phyloP scores from a whole-genome alignment of 2,797 vertebrate species.

The Alca torda region DNA sequence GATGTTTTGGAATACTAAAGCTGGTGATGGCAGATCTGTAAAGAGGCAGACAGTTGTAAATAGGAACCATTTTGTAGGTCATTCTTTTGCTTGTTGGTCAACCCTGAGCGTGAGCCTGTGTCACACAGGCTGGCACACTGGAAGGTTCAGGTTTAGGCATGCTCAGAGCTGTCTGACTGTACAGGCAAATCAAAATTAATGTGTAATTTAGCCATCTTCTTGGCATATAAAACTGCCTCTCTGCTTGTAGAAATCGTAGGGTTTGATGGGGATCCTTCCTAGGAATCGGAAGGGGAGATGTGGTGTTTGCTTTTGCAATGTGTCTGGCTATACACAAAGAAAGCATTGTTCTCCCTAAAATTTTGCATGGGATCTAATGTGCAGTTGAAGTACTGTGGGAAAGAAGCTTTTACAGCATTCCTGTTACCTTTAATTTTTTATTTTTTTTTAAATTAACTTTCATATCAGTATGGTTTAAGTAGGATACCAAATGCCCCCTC shows the following conservation, averaged over 20 bases:
- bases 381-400: neutral
- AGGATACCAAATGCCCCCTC: neutral
- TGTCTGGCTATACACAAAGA: neutral
- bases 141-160: neutral
- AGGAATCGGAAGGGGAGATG: rapidly evolving
- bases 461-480: neutral
- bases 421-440: neutral
- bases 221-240: neutral
- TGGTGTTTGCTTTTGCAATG: neutral
- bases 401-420: neutral
- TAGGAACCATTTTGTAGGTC: neutral
- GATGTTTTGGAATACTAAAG: neutral
- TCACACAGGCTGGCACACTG: neutral
- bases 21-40: neutral
- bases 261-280: neutral
- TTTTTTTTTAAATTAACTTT: neutral
- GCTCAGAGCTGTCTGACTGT: neutral
- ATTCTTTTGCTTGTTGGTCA: neutral
- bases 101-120: neutral
- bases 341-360: neutral
- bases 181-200: neutral
- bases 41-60: neutral
- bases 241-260: neutral
- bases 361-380: neutral
- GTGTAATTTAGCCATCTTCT: neutral